These are phyloP conservation scores for Marcusenius ussheri DNA, from an alignment of 2,113 vertebrate genomes.

Conservation along the genomic window DNA sequence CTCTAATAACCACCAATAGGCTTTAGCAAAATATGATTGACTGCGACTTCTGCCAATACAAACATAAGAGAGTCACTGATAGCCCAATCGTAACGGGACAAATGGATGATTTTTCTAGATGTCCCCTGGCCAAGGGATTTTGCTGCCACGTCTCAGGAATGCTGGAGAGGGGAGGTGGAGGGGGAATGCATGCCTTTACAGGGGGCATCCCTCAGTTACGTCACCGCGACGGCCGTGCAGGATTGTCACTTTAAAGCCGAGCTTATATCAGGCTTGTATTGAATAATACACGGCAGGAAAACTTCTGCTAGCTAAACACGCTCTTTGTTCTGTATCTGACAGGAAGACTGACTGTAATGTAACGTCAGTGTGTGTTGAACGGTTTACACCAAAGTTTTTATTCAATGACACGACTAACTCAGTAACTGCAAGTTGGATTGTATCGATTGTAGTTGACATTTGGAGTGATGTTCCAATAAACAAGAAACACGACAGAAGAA, in stretches of 20 bases:
- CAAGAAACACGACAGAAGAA: neutral
- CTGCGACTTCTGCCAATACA: neutral
- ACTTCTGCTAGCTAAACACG: neutral
- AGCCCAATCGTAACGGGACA: neutral
- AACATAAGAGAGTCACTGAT: neutral
- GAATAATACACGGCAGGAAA: neutral
- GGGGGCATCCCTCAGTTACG: neutral
- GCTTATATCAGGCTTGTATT: neutral
- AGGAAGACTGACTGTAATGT: neutral
- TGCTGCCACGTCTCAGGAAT: neutral
- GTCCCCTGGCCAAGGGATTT: neutral
- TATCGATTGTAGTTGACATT: neutral
- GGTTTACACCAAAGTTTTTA: neutral
- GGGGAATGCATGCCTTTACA: neutral
- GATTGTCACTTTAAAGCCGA: neutral
- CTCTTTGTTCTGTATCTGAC: neutral
- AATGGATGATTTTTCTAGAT: neutral
- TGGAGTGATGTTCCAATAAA: neutral
- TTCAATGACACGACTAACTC: neutral
- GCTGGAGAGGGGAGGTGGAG: neutral
- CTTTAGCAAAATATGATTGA: neutral
- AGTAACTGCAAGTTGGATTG: neutral
- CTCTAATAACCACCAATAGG: neutral
- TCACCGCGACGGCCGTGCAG: neutral
- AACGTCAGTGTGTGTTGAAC: neutral